Evolutionary conservation across 2,113 vertebrate species (phyloP).

Genomic region (Scolopax mira): DNA sequence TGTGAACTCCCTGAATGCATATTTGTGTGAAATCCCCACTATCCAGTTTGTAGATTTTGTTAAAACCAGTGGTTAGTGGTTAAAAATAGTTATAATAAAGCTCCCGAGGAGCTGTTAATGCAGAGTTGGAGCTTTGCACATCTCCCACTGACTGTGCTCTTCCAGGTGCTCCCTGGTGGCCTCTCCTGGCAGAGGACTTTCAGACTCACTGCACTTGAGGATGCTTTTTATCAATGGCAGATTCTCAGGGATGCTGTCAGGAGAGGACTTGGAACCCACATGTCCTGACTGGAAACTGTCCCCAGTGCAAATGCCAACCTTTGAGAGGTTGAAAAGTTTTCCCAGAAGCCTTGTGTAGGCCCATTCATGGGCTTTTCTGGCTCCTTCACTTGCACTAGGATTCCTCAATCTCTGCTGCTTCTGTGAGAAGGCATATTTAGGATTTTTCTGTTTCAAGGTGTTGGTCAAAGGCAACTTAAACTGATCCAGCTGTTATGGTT

Average conservation of each 20-base stretch:
- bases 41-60: neutral
- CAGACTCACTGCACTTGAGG: rapidly evolving
- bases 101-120: neutral
- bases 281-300: neutral
- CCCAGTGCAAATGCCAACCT: neutral
- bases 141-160: neutral
- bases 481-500: neutral
- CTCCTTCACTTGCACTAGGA: neutral
- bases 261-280: rapidly evolving
- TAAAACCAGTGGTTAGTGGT: neutral
- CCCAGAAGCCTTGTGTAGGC: neutral
- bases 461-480: neutral
- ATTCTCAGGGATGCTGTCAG: neutral
- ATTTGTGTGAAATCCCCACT: neutral
- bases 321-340: neutral
- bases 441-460: neutral
- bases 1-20: rapidly evolving
- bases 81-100: neutral
- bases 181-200: neutral
- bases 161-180: neutral
- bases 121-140: neutral
- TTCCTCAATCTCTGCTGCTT: neutral
- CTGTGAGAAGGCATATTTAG: neutral
- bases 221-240: neutral
- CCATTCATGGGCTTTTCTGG: neutral